Evolutionary conservation across 2,113 vertebrate species (phyloP), one percentile per base, ranked within the genome.

Genomic region (Apeltes quadracus): DNA sequence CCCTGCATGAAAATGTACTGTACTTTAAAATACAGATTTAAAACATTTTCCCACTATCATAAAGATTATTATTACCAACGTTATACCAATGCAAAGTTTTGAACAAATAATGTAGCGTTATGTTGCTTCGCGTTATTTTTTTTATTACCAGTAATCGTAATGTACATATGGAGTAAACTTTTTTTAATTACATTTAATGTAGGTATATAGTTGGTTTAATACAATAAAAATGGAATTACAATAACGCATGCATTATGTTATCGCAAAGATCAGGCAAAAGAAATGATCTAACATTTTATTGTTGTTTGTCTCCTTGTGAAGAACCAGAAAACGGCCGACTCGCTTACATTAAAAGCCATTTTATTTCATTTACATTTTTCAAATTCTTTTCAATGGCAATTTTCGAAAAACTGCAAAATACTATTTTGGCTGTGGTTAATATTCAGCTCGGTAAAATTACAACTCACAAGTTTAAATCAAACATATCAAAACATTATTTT

Each of bases 1-100:
- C 11, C 36, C 58, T 50, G 64, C 61, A 61, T 73, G 57, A 69
- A 57, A 46, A 62, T 41, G 25, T 74, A 61, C 56, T 62, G 50
- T 66, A 62, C 25, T 55, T 72, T 72, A 11, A 46, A 57, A 79
- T 73, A 69, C 65, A 51, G 43, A 68, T 55, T 75, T 69, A 18
- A 57, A 57, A 34, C 63, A 54, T n/a, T 63, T 36, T 64, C 9
- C 75, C 65, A 55, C 68, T 2, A 76, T 84, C 32, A 44, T 9
- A 67, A 65, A 34, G 1, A 63, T 13, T 11, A 7, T 9, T 51
- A 69, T 59, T 22, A 38, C 27, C 6, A 8, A 62, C 63, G 50
- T 63, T 38, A 5, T 29, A 18, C 36, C 11, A 20, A 41, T 25
- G 4, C 12, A 36, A 23, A 4, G 36, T 56, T 72, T 56, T 1